These are phyloP conservation scores for Phainopepla nitens DNA, from an alignment of 2,113 vertebrate genomes.

Conservation along the genomic window DNA sequence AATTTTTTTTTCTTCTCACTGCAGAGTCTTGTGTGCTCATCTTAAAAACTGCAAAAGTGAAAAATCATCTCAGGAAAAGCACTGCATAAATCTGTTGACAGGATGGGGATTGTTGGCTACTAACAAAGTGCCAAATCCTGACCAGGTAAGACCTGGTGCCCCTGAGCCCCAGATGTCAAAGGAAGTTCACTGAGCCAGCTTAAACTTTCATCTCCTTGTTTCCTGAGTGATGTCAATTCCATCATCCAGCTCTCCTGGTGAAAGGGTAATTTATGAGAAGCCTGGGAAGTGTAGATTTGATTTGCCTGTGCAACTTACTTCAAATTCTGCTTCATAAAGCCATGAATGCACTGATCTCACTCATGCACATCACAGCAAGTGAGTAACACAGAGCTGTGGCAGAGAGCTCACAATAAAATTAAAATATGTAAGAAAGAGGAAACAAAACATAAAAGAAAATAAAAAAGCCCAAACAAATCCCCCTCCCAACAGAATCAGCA, in stretches of 20 bases:
- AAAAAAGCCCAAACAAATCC: not conserved
- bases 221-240: not conserved
- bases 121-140: not conserved
- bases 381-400: not conserved
- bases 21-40: not conserved
- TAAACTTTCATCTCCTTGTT: not conserved
- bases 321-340: not conserved
- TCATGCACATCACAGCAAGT: not conserved
- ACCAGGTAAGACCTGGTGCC: not conserved
- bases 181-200: not conserved
- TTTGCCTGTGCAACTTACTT: not conserved
- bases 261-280: not conserved
- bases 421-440: not conserved
- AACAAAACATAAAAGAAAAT: not conserved
- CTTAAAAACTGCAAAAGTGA: not conserved
- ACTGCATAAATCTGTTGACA: not conserved
- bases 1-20: not conserved
- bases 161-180: not conserved
- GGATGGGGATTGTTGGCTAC: not conserved
- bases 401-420: not conserved
- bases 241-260: not conserved
- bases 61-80: not conserved
- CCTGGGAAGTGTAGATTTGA: not conserved
- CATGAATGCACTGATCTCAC: not conserved
- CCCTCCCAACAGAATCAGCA: not conserved